phyloP scores from a whole-genome alignment of 2,888 invertebrate species.

The Athripsodes cinereus region DNA sequence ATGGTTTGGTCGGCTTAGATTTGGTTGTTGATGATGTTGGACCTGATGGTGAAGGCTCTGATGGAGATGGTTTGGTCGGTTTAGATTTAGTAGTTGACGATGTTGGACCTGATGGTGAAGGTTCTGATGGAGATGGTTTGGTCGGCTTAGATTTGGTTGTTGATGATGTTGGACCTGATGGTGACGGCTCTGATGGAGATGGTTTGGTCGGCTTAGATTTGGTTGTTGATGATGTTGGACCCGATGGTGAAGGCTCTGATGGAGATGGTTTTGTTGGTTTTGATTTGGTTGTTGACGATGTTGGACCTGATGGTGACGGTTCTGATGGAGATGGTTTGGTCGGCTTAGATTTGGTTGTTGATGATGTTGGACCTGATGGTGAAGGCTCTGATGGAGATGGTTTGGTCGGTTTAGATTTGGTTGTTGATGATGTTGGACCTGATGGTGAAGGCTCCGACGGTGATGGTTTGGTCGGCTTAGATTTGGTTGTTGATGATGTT shows the following conservation, averaged over 20 bases:
- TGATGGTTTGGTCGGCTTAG: not conserved
- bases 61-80: not conserved
- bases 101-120: not conserved
- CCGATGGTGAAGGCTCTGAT: not conserved
- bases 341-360: not conserved
- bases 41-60: not conserved
- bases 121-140: too few relatives aligned
- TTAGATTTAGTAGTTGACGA: not conserved
- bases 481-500: not conserved
- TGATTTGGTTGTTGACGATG: not conserved
- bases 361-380: not conserved
- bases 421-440: not conserved
- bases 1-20: not conserved
- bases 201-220: not conserved
- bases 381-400: not conserved
- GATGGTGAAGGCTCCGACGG: conserved; percentile 32
- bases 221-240: not conserved
- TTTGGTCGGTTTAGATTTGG: not conserved
- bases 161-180: not conserved
- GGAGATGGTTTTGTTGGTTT: not conserved
- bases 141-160: too few relatives aligned
- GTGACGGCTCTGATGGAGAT: not conserved
- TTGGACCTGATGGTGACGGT: not conserved
- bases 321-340: not conserved
- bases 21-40: not conserved